phyloP scores from a whole-genome alignment of 2,797 vertebrate species.

The Scarus forsteni region DNA sequence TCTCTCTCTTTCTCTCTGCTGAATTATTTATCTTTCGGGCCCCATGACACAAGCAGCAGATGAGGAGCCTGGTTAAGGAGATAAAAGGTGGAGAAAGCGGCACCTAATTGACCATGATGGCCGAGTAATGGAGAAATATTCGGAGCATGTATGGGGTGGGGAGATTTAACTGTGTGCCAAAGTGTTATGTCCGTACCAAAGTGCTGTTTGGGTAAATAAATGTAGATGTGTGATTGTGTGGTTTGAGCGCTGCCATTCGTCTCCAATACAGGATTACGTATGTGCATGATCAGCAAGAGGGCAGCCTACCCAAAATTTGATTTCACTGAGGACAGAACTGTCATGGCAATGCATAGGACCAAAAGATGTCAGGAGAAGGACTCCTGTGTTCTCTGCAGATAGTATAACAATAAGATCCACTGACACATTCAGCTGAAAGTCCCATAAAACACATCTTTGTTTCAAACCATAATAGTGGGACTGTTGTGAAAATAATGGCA shows the following conservation, averaged over 20 bases:
- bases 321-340: no score
- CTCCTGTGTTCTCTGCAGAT: no score
- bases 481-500: no score
- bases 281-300: conserved; percentile 34
- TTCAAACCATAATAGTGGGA: no score
- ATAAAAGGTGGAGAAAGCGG: conserved; percentile 93
- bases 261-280: conserved; percentile 24
- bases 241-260: conserved; percentile 13
- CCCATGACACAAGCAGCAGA: conserved; percentile 95
- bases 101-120: conserved; percentile 97
- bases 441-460: no score
- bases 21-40: conserved; percentile 93
- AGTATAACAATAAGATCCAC: no score
- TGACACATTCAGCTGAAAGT: no score
- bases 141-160: conserved; percentile 56
- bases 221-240: conserved; percentile 30
- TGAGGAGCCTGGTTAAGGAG: conserved; percentile 93
- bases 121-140: conserved; percentile 94
- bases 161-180: conserved; percentile 43
- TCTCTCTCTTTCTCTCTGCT: conserved; percentile 78
- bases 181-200: conserved; percentile 37
- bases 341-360: no score
- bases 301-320: no score
- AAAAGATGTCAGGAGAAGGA: no score
- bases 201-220: conserved; percentile 55